These are phyloP conservation scores for Epinephelus coioides DNA, from an alignment of 2,797 vertebrate genomes.

Conservation along the genomic window DNA sequence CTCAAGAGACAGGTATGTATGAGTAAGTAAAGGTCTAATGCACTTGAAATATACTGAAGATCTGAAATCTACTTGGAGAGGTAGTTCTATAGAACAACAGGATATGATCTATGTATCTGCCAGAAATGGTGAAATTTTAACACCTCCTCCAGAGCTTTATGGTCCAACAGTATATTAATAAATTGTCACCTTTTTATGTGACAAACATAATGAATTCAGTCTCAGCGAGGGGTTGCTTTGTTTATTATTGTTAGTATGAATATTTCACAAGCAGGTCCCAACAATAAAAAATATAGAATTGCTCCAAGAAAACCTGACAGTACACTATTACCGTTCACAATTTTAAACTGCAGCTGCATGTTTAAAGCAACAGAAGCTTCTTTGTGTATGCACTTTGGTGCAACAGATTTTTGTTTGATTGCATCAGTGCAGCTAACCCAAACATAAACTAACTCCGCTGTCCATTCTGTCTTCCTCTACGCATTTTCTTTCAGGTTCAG, in stretches of 20 bases:
- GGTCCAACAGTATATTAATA: background rate
- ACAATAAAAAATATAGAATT: background rate
- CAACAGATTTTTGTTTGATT: too few relatives aligned
- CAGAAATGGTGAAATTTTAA: background rate
- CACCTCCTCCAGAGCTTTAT: slow-evolving; percentile 2
- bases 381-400: too few relatives aligned
- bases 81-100: background rate
- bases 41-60: background rate
- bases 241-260: slow-evolving; percentile 1
- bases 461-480: background rate
- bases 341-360: background rate
- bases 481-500: slow-evolving; percentile 86
- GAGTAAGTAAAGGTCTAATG: background rate
- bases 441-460: background rate
- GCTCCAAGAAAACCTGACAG: background rate
- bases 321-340: background rate
- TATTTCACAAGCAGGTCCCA: background rate
- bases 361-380: background rate
- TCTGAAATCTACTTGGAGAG: background rate
- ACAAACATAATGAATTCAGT: background rate
- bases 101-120: slow-evolving; percentile 3
- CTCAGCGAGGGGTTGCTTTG: background rate
- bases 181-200: background rate
- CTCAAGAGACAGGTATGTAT: slow-evolving; percentile 92
- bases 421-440: too few relatives aligned